These are phyloP conservation scores for Micronisus gabar DNA, from an alignment of 2,113 vertebrate species.

Conservation along the genomic window DNA sequence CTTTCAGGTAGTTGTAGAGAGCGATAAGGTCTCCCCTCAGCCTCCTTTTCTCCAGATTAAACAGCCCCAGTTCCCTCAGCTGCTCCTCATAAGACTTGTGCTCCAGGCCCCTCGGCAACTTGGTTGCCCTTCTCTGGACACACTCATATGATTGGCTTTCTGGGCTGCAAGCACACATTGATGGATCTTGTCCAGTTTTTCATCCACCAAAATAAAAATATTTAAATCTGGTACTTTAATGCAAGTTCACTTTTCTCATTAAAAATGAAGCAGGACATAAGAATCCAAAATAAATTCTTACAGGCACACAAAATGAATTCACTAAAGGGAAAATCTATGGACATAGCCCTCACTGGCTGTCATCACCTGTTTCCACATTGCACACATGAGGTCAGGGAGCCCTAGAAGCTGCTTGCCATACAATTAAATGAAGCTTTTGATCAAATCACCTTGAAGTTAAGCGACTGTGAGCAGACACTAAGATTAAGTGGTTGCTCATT, in stretches of 20 bases:
- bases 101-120: too few relatives aligned
- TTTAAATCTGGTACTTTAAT: neutral
- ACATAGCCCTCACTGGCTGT: neutral
- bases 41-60: too few relatives aligned
- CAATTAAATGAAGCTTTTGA: neutral
- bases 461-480: neutral
- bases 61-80: too few relatives aligned
- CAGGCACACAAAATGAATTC: neutral
- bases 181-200: neutral
- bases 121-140: too few relatives aligned
- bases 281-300: neutral
- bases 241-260: neutral
- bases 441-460: neutral
- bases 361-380: neutral
- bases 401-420: neutral
- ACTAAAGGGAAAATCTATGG: neutral
- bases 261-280: neutral
- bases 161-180: neutral
- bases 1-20: too few relatives aligned
- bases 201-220: neutral
- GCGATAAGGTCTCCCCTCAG: too few relatives aligned
- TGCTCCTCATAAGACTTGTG: too few relatives aligned
- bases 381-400: neutral
- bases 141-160: neutral
- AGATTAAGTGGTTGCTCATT: neutral